Percentiles rank a stretch among this genome's conserved stretches.
Conservation (phyloP, 2,797 vertebrate species). For the Helarctos malayanus region DNA sequence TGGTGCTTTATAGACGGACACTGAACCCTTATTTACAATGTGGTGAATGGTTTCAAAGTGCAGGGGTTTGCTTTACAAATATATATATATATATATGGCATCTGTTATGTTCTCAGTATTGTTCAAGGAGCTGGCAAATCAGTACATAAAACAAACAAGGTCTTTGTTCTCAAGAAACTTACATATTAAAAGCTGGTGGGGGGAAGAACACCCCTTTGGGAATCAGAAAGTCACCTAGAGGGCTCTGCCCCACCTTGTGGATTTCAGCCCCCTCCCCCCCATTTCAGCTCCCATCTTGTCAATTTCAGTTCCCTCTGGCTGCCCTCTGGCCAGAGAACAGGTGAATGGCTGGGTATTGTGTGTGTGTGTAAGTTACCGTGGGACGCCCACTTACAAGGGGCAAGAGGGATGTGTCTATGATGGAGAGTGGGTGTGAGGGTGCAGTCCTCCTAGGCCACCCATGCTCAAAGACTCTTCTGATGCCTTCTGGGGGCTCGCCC, state of each 20-base stretch:
- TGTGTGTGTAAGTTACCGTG: neutral
- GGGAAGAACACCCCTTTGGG: neutral
- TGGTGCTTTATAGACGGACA: neutral
- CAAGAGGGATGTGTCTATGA: accelerated
- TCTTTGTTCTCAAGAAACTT: neutral
- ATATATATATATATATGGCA: neutral
- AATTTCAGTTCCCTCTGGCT: neutral
- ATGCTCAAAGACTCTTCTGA: neutral
- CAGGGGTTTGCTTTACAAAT: neutral
- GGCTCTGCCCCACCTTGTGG: neutral
- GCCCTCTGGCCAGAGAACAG: neutral
- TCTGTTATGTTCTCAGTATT: neutral
- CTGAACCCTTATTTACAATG: neutral
- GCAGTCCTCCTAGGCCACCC: neutral
- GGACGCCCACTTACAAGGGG: neutral
- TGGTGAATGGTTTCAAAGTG: neutral
- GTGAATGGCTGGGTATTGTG: neutral
- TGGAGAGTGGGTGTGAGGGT: neutral
- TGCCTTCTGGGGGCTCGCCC: neutral
- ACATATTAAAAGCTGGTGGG: neutral
- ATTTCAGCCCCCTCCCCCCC: neutral
- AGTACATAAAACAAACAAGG: neutral
- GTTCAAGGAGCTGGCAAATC: neutral
- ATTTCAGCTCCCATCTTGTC: neutral
- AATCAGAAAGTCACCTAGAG: neutral